phyloP scores from a whole-genome alignment of 2,888 invertebrate genomes.

The Ferdinandea cuprea region DNA sequence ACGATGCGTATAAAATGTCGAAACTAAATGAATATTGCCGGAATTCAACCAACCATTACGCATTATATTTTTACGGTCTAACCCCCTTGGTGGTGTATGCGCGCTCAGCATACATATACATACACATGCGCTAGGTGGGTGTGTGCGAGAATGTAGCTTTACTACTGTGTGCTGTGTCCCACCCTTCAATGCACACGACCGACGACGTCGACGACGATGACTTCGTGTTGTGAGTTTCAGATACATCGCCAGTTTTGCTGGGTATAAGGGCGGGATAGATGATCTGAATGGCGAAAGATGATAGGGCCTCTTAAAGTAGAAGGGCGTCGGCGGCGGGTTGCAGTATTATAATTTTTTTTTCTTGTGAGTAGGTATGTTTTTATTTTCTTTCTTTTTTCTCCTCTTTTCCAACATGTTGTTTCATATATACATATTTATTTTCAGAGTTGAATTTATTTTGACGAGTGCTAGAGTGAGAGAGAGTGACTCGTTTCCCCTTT shows the following conservation, averaged over 20 bases:
- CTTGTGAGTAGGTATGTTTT: conserved; percentile 15
- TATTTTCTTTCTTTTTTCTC: conserved; percentile 40
- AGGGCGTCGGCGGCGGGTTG: background rate
- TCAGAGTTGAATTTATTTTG: conserved; percentile 10
- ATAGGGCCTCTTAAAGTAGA: conserved; percentile 21
- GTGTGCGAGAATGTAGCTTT: too few relatives aligned
- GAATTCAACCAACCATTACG: conserved; percentile 76
- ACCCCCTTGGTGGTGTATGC: conserved; percentile 65
- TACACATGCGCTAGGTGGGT: conserved; percentile 6
- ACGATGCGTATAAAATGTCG: conserved; percentile 71
- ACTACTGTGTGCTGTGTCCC: conserved; percentile 35
- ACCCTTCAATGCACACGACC: conserved; percentile 57
- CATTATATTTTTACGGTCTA: conserved; percentile 76
- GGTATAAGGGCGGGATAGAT: conserved; percentile 58
- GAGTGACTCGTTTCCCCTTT: conserved; percentile 6
- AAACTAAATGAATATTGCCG: conserved; percentile 69
- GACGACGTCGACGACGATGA: conserved; percentile 20
- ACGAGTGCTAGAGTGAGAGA: conserved; percentile 22
- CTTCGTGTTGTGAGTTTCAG: conserved; percentile 49
- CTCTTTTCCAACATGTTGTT: conserved; percentile 8
- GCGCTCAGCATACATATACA: conserved; percentile 32
- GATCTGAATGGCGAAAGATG: conserved; percentile 2
- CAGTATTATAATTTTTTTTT: conserved; percentile 30
- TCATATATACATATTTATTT: conserved; percentile 20
- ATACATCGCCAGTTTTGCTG: conserved; percentile 32